Conservation (phyloP, 2,797 vertebrate genomes). For the Taeniopygia guttata region DNA sequence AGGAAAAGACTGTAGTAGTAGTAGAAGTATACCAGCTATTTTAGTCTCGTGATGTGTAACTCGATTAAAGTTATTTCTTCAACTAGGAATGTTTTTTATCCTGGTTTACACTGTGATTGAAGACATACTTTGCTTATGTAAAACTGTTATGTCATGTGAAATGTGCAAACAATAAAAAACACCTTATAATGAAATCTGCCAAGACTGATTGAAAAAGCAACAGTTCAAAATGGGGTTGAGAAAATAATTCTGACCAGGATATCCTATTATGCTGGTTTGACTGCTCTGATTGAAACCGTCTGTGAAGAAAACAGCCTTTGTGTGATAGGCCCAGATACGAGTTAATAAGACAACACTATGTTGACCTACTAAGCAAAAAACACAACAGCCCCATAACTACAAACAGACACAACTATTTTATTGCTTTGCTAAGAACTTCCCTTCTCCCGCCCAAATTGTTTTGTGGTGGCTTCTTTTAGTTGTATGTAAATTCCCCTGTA, state of each 20-base stretch:
- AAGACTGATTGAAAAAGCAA: constrained; percentile 59
- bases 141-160: constrained; percentile 33
- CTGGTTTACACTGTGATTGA: background rate
- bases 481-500: constrained; percentile 12
- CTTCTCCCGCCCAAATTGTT: background rate
- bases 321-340: constrained; percentile 86
- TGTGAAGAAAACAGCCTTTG: constrained; percentile 79
- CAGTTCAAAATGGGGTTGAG: constrained; percentile 67
- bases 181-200: constrained; percentile 51
- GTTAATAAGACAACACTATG: constrained; percentile 84
- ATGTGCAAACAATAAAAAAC: constrained; percentile 1
- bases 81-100: background rate
- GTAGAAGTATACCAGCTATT: background rate
- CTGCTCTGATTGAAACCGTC: constrained; percentile 83
- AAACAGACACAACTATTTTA: constrained; percentile 72
- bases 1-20: background rate
- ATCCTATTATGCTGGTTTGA: constrained; percentile 68
- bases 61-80: background rate
- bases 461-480: constrained; percentile 43
- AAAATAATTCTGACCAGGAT: constrained; percentile 67
- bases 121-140: constrained; percentile 15
- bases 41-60: background rate
- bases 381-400: constrained; percentile 69
- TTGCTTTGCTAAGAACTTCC: constrained; percentile 32
- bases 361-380: constrained; percentile 87